Conservation (phyloP, 2,113 vertebrate genomes). For the Pterocles gutturalis region DNA sequence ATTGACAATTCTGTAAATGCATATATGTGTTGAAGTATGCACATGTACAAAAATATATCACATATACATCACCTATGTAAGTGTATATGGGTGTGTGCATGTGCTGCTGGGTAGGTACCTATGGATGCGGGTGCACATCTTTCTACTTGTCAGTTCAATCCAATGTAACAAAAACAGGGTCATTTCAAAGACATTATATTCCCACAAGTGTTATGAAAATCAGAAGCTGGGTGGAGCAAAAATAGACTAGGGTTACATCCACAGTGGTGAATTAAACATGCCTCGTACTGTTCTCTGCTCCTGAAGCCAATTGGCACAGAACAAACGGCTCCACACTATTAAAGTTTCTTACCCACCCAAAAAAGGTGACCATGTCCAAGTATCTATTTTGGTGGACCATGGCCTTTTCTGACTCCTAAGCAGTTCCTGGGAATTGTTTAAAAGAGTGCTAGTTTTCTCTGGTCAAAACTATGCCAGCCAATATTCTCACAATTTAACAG, state of each 20-base stretch:
- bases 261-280: conserved; percentile 24
- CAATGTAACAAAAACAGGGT: not conserved
- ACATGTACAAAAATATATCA: not conserved
- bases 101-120: not conserved
- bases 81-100: not conserved
- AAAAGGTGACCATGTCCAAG: not conserved
- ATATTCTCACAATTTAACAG: conserved; percentile 66
- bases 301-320: conserved; percentile 19
- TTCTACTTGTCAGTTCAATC: not conserved
- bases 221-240: conserved; percentile 45
- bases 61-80: not conserved
- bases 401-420: not conserved
- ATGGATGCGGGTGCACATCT: not conserved
- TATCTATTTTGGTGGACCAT: not conserved
- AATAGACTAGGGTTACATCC: not conserved
- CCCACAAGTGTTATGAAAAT: conserved; percentile 34
- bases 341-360: not conserved
- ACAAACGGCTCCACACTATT: not conserved
- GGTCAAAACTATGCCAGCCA: conserved; percentile 22
- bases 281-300: not conserved
- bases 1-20: not conserved
- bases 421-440: conserved; percentile 33
- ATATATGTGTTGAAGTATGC: not conserved
- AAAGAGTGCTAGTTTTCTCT: conserved; percentile 23
- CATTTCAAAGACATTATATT: conserved; percentile 42